Evolutionary conservation across 2,888 invertebrate species (phyloP).

Genomic region (Arrhopalites spinosus): DNA sequence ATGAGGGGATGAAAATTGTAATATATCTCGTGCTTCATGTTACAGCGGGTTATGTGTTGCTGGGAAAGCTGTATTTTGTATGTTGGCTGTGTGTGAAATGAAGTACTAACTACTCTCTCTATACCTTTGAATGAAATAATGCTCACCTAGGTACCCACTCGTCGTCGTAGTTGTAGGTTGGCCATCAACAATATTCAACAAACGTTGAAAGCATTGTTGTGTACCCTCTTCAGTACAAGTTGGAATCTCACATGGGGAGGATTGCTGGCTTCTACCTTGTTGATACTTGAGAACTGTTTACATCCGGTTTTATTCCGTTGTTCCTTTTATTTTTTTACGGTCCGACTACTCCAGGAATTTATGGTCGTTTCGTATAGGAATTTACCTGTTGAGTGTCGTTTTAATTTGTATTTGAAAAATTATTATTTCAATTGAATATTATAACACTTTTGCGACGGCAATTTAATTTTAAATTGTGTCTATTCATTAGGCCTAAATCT

Average conservation of each 20-base stretch:
- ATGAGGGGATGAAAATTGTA: too few species aligned
- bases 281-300: neutral
- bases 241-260: slow-evolving; percentile 25
- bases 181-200: neutral
- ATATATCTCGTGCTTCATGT: too few species aligned
- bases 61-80: too few species aligned
- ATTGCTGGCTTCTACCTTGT: neutral
- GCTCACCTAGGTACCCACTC: neutral
- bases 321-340: slow-evolving; percentile 5
- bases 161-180: neutral
- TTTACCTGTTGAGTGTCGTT: neutral
- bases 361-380: neutral
- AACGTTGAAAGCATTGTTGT: too few species aligned
- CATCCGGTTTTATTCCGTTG: slow-evolving; percentile 27
- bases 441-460: too few species aligned
- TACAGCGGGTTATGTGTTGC: too few species aligned
- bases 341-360: neutral
- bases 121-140: too few species aligned
- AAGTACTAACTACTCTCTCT: neutral
- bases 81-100: slow-evolving; percentile 5
- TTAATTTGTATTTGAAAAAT: too few species aligned
- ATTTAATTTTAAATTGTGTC: too few species aligned
- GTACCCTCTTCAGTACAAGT: slow-evolving; percentile 25
- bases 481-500: too few species aligned
- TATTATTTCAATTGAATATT: too few species aligned